Percentiles rank a stretch among this genome's conserved stretches.
These are phyloP conservation scores for Danio rerio DNA, from an alignment of 2,113 vertebrate genomes.

Conservation along the genomic window GRCz12tu NC_133179.1:19965001-19965500, in stretches of 20 bases:
- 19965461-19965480: too few species aligned
- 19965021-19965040: constrained; percentile 22
- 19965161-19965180: constrained; percentile 3
- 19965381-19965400: too few species aligned
- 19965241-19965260: not conserved
- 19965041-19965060: constrained; percentile 3
- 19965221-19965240: not conserved
- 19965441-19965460: too few species aligned
- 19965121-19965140: not conserved
- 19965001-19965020: not conserved
- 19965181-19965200: constrained; percentile 6
- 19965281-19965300: not conserved
- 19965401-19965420: too few species aligned
- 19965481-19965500: too few species aligned
- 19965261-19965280: not conserved
- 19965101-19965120: not conserved
- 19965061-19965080: constrained; percentile 7
- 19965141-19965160: constrained; percentile 4
- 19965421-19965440: too few species aligned
- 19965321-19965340: not conserved
- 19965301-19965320: not conserved
- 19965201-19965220: not conserved
- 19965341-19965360: too few species aligned
- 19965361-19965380: too few species aligned
- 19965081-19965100: constrained; percentile 11